These are phyloP conservation scores for Mystacides longicornis DNA, from an alignment of 2,888 invertebrate genomes.

Conservation along the genomic window DNA sequence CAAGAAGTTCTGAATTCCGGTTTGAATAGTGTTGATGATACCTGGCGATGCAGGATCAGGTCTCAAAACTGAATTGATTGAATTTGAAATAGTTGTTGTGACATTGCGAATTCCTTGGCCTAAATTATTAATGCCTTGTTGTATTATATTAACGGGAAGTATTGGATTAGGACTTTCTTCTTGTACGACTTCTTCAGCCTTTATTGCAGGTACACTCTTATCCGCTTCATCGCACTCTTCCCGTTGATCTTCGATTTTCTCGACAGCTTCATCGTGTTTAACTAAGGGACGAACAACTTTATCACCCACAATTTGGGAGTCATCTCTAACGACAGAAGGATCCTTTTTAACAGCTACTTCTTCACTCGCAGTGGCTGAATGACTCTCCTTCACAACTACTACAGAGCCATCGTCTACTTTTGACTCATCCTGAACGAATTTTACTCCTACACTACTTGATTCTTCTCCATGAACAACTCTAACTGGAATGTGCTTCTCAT, in stretches of 20 bases:
- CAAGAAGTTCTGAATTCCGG: conserved; percentile 11
- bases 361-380: background rate
- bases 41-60: background rate
- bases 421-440: conserved; percentile 3
- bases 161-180: background rate
- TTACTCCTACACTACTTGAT: background rate
- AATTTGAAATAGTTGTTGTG: background rate
- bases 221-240: conserved; percentile 1
- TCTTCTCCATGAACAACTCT: conserved; percentile 12
- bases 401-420: background rate
- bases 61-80: background rate
- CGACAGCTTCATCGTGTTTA: background rate
- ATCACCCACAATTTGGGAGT: background rate
- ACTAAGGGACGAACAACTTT: conserved; percentile 1
- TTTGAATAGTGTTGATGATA: conserved; percentile 9
- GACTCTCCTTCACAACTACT: background rate
- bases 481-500: conserved; percentile 12
- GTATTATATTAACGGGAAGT: background rate
- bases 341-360: background rate
- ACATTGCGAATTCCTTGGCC: conserved; percentile 12
- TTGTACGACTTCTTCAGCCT: background rate
- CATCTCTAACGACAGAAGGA: background rate
- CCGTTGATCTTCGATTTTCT: background rate
- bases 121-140: background rate
- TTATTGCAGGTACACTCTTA: background rate